phyloP scores from a whole-genome alignment of 2,113 vertebrate genomes.

The Vulpes ferrilata region DNA sequence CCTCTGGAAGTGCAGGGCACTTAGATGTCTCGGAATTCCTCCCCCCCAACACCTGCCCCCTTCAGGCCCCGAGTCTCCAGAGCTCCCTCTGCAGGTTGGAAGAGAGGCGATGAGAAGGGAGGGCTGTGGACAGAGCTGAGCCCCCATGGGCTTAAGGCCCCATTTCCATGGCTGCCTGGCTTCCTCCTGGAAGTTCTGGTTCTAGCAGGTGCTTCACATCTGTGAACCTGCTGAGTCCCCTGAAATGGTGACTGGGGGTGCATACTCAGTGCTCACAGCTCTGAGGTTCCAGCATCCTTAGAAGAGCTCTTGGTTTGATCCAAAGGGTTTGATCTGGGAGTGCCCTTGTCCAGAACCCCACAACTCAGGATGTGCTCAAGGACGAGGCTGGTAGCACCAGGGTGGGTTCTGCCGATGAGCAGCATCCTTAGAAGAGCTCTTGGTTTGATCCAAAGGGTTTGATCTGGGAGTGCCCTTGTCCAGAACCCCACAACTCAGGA shows the following conservation, averaged over 20 bases:
- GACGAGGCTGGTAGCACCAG: background rate
- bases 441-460: background rate
- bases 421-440: no score
- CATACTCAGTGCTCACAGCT: fast-evolving
- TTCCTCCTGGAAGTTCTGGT: background rate
- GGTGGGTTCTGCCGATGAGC: fast-evolving
- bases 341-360: background rate
- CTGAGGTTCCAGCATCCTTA: fast-evolving
- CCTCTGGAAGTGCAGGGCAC: background rate
- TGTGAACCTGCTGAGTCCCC: background rate
- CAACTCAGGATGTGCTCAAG: background rate
- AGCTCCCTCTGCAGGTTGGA: background rate
- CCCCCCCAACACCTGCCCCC: background rate
- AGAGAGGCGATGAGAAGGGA: fast-evolving
- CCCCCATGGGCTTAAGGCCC: background rate
- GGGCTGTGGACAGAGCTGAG: background rate
- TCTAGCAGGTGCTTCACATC: background rate
- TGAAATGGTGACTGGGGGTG: no score
- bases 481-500: background rate
- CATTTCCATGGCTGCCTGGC: background rate
- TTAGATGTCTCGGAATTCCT: background rate
- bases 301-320: background rate
- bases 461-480: background rate
- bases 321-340: background rate
- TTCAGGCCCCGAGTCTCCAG: background rate